phyloP scores from a whole-genome alignment of 2,797 vertebrate species.

The Pantherophis alleghaniensis region DNA sequence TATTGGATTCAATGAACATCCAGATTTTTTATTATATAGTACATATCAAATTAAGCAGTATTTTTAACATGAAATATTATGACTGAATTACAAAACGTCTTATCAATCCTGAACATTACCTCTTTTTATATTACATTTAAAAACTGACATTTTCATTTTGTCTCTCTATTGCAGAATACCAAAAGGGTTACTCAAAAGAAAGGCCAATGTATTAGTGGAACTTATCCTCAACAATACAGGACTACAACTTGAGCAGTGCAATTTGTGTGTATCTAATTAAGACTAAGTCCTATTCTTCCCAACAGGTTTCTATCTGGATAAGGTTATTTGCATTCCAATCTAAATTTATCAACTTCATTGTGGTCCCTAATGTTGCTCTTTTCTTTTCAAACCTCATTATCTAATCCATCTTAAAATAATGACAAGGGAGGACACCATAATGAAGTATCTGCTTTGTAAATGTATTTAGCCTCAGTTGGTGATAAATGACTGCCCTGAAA shows the following conservation, averaged over 20 bases:
- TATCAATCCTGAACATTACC: background rate
- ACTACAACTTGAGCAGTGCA: background rate
- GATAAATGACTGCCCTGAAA: background rate
- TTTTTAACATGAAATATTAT: background rate
- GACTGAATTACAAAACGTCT: background rate
- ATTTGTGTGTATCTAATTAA: background rate
- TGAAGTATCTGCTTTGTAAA: background rate
- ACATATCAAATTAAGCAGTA: background rate
- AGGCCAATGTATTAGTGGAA: background rate
- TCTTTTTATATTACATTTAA: background rate
- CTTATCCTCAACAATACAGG: background rate
- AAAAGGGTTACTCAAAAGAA: background rate
- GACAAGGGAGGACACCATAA: background rate
- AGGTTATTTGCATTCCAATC: background rate
- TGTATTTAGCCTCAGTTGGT: background rate
- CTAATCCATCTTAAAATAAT: background rate
- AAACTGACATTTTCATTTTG: background rate
- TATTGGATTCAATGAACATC: background rate
- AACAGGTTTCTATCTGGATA: background rate
- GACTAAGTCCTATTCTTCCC: background rate
- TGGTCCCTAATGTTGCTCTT: background rate
- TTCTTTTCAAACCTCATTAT: background rate
- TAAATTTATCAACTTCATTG: background rate
- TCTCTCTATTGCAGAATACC: background rate
- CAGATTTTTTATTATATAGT: background rate